These are phyloP conservation scores for Galerucella calmariensis DNA, from an alignment of 2,888 invertebrate genomes.

Conservation along the genomic window DNA sequence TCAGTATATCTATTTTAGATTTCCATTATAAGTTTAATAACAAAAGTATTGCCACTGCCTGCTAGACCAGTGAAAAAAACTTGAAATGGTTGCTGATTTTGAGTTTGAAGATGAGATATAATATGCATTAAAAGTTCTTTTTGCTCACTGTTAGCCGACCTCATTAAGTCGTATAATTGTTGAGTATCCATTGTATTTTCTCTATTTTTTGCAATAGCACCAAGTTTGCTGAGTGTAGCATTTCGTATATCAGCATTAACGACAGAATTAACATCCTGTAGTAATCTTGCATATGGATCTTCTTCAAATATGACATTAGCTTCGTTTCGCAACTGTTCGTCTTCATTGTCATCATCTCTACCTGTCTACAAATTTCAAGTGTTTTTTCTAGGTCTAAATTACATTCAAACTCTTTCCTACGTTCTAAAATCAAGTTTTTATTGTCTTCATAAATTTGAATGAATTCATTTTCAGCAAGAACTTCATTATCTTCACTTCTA, in stretches of 20 bases:
- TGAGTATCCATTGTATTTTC: conserved; percentile 2
- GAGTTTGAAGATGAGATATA: background rate
- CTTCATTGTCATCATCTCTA: conserved; percentile 45
- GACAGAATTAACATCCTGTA: too few species aligned
- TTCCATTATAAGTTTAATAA: conserved; percentile 58
- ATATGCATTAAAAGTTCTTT: background rate
- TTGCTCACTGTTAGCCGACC: background rate
- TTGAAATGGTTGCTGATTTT: background rate
- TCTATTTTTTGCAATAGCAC: background rate
- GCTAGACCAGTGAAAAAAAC: background rate
- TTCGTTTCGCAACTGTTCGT: background rate
- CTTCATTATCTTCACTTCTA: conserved; percentile 56
- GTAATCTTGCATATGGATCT: background rate
- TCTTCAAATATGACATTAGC: background rate
- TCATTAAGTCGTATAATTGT: too few species aligned
- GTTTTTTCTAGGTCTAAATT: conserved; percentile 56
- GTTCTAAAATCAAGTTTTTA: conserved; percentile 51
- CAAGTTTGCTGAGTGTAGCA: background rate
- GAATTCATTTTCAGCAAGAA: conserved; percentile 57
- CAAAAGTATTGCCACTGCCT: background rate
- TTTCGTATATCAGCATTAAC: background rate
- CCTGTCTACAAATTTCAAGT: too few species aligned
- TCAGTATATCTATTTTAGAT: conserved; percentile 60
- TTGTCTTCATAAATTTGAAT: conserved; percentile 56
- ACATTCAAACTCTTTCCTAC: conserved; percentile 53